Percentiles rank a stretch among this genome's conserved stretches.
These are phyloP conservation scores for Glaucidium brasilianum DNA, from an alignment of 2,113 vertebrate species.

Conservation along the genomic window DNA sequence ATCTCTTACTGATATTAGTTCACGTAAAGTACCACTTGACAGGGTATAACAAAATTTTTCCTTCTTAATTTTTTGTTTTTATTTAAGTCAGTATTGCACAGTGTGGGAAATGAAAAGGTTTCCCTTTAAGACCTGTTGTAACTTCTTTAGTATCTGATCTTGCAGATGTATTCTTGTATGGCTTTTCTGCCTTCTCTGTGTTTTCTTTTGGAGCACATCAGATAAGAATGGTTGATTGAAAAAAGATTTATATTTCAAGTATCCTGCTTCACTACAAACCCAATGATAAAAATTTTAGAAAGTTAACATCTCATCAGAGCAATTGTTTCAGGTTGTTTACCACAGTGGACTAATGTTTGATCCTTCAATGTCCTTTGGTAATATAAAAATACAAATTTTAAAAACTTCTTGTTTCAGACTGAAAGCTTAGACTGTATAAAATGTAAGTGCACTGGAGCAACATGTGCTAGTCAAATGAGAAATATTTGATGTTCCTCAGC, in stretches of 20 bases:
- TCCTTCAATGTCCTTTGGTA: not conserved
- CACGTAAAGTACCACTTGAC: not conserved
- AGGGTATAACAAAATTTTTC: not conserved
- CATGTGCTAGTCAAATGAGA: constrained; percentile 21
- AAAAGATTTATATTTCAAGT: not conserved
- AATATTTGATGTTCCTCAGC: constrained; percentile 6
- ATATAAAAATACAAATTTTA: not conserved
- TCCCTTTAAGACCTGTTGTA: not conserved
- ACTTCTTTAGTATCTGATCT: not conserved
- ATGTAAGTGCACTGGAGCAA: not conserved
- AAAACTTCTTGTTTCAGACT: not conserved
- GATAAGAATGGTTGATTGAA: not conserved
- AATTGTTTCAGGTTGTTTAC: not conserved
- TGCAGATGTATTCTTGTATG: not conserved
- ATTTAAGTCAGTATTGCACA: not conserved
- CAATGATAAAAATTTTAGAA: not conserved
- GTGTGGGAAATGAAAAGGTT: not conserved
- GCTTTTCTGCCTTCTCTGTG: not conserved
- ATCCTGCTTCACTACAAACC: not conserved
- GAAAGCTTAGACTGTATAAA: not conserved
- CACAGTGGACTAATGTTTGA: not conserved
- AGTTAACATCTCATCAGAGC: not conserved
- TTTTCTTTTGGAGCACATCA: not conserved
- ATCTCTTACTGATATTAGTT: not conserved
- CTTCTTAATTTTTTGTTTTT: not conserved